Percentiles rank a stretch among this genome's conserved stretches.
These are phyloP conservation scores for Gallinago jamesoni DNA, from an alignment of 2,113 vertebrate genomes.

Conservation along the genomic window DNA sequence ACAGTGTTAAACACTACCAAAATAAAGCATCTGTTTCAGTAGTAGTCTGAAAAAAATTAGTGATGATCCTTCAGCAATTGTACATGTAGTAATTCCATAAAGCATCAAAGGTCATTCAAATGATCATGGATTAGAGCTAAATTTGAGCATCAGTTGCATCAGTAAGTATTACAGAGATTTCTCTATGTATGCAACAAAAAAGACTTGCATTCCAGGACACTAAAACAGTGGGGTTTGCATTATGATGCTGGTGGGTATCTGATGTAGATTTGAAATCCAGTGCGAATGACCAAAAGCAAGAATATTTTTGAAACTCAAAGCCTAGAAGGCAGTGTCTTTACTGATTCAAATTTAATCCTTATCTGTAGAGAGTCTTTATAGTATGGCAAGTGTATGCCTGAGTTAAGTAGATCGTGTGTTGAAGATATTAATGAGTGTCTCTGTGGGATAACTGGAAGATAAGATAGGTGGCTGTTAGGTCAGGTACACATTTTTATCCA, in stretches of 20 bases:
- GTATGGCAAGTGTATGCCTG: background rate
- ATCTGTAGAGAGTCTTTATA: background rate
- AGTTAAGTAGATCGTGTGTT: background rate
- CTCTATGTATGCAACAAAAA: background rate
- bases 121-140: background rate
- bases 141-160: background rate
- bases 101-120: background rate
- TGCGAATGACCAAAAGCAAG: background rate
- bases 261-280: background rate
- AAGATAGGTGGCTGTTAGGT: rapidly evolving
- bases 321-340: background rate
- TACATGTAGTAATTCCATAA: background rate
- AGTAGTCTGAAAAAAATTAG: background rate
- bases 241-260: background rate
- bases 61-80: background rate
- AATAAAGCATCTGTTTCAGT: background rate
- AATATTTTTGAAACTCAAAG: background rate
- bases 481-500: background rate
- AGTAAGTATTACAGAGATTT: background rate
- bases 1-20: background rate
- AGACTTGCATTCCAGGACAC: background rate
- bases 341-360: background rate
- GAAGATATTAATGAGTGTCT: background rate
- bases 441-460: background rate
- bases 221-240: background rate